These are phyloP conservation scores for Staurois parvus DNA, from an alignment of 2,797 vertebrate genomes.

Conservation along the genomic window DNA sequence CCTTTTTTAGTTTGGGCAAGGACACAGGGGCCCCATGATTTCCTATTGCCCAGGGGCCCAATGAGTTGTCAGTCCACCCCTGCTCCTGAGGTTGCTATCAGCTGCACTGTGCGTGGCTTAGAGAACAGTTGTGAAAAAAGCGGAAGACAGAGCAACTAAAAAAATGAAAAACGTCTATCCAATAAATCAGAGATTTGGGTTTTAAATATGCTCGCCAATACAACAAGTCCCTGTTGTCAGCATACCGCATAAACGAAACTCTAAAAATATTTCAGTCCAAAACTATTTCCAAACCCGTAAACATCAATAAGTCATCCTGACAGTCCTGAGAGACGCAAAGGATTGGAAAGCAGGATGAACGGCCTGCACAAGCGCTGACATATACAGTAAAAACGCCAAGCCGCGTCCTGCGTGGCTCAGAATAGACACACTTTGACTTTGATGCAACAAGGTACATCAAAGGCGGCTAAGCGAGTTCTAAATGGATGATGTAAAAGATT, in stretches of 20 bases:
- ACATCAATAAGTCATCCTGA: background rate
- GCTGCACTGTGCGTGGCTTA: background rate
- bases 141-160: background rate
- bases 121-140: background rate
- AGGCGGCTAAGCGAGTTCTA: constrained; percentile 7
- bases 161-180: background rate
- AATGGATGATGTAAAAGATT: constrained; percentile 46
- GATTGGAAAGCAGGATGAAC: background rate
- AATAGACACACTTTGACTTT: constrained; percentile 27
- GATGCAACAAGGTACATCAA: constrained; percentile 45
- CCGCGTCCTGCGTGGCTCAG: background rate
- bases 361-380: background rate
- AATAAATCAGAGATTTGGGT: background rate
- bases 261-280: constrained; percentile 14
- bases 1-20: too few species aligned
- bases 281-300: constrained; percentile 1
- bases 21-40: too few species aligned
- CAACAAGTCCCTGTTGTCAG: background rate
- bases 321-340: background rate
- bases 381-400: constrained; percentile 1
- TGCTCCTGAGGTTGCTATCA: background rate
- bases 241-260: background rate
- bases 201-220: background rate
- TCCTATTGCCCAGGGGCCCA: too few species aligned
- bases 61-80: too few species aligned